These are phyloP conservation scores for Nomada flava DNA, from an alignment of 2,888 invertebrate species.

Conservation along the genomic window DNA sequence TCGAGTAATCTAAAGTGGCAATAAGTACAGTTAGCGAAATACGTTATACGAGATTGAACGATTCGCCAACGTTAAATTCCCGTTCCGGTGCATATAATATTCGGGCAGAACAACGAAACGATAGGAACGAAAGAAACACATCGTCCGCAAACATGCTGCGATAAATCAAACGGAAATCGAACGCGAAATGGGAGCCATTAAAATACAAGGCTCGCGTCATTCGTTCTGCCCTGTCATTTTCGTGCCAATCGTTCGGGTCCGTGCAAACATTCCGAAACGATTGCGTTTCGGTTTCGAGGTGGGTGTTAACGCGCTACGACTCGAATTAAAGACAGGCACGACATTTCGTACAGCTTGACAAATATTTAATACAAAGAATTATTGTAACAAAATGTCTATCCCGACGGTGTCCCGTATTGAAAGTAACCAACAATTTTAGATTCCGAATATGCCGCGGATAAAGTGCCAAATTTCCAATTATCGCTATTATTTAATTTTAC, in stretches of 20 bases:
- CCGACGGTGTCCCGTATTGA: too few relatives aligned
- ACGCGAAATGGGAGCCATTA: conserved; percentile 28
- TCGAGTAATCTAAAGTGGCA: too few relatives aligned
- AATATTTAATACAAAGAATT: too few relatives aligned
- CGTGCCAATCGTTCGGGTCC: neutral
- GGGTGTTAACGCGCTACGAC: neutral
- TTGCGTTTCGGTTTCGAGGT: conserved; percentile 19
- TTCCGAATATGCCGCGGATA: too few relatives aligned
- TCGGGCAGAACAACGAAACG: neutral
- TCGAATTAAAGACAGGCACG: too few relatives aligned
- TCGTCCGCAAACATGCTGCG: conserved; percentile 6
- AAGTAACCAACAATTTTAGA: too few relatives aligned
- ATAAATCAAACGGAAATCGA: conserved; percentile 34
- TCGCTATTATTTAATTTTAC: too few relatives aligned
- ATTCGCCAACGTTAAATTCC: neutral
- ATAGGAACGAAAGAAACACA: neutral
- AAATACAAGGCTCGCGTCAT: conserved; percentile 15
- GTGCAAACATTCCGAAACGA: conserved; percentile 24
- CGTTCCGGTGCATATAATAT: neutral
- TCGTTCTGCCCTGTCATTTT: conserved; percentile 26
- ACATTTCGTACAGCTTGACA: too few relatives aligned
- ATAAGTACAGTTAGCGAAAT: neutral
- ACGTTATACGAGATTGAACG: neutral
- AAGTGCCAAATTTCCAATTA: too few relatives aligned
- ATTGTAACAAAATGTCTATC: too few relatives aligned